Evolutionary conservation across 2,797 vertebrate genomes (phyloP), one percentile per base, ranked within the genome.

Genomic region (Leptatherina wallacei): DNA sequence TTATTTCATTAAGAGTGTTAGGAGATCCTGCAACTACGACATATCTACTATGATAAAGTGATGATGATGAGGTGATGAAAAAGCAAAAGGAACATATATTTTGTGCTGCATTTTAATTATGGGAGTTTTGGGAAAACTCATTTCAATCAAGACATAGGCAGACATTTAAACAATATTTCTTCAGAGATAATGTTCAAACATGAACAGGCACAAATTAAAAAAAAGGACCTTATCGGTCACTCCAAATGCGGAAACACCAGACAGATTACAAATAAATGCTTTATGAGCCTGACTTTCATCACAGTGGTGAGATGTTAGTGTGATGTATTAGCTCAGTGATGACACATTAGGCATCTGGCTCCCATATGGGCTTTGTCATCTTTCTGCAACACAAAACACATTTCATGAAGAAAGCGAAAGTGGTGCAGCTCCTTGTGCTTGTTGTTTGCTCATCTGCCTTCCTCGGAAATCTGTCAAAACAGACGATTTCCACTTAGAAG

Each of bases 311-410:
- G 65, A 57, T 75, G 75, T 74, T 44, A 59, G 71, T 71, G 24
- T 66, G 67, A 63, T 22, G 80, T 29, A 49, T 77, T 82, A 77
- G 72, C 68, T 57, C 74, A 64, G 63, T 54, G 68, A 79, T 58
- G 44, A 30, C 2, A 13, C 69, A 73, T 67, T 74, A 78, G 62
- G 29, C 86, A 73, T 73, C 87, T 88, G 87, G 81, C 75, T 89
- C 47, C 86, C 85, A 82, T 83, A 80, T 89, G 80, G 80, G 38
- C 63, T 82, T 80, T 69, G 75, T 77, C 82, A 75, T 82, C 54
- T 77, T 75, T 70, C 88, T 90, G 82, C 49, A 82, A 85, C 65
- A 84, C 51, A 85, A 80, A 87, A 77, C 75, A 85, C 56, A 77
- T 83, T 80, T 82, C 67, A 71, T 60, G 51, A 83, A 80, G 62